phyloP scores from a whole-genome alignment of 1,140 invertebrate genomes.

The Drosophila setifemur region DNA sequence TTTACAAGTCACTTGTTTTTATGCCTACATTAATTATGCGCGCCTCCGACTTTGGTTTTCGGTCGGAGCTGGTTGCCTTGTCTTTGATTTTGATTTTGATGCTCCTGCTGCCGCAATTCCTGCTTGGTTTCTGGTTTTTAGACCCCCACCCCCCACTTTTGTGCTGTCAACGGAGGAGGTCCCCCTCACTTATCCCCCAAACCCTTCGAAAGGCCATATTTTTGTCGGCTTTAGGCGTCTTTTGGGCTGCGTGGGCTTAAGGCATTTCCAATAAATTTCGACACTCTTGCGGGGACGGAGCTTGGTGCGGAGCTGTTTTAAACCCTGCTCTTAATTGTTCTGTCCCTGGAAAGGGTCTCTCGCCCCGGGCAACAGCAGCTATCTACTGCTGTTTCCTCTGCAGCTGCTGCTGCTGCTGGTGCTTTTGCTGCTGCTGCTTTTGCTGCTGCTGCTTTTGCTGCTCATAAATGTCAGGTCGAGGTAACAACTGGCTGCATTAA shows the following conservation, averaged over 20 bases:
- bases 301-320: conserved; percentile 36
- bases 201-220: conserved; percentile 41
- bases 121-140: conserved; percentile 58
- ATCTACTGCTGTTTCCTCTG: conserved; percentile 1
- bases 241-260: conserved; percentile 47
- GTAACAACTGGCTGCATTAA: conserved; percentile 71
- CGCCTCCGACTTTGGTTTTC: conserved; percentile 73
- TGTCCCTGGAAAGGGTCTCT: conserved; percentile 35
- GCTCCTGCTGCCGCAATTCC: conserved; percentile 59
- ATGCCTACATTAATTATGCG: conserved; percentile 81
- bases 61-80: conserved; percentile 32
- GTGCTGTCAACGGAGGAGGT: conserved; percentile 16
- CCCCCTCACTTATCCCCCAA: not conserved
- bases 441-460: conserved; percentile 13
- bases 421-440: not conserved
- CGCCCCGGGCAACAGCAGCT: conserved; percentile 2
- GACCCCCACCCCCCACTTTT: conserved; percentile 19
- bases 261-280: conserved; percentile 66
- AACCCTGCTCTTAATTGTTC: conserved; percentile 62
- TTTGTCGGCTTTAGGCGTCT: conserved; percentile 37
- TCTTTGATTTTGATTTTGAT: conserved; percentile 80
- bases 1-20: conserved; percentile 81
- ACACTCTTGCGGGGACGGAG: conserved; percentile 50
- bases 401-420: conserved; percentile 15
- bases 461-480: conserved; percentile 73